Evolutionary conservation across 2,797 vertebrate species (phyloP).

Genomic region (Novumbra hubbsi): DNA sequence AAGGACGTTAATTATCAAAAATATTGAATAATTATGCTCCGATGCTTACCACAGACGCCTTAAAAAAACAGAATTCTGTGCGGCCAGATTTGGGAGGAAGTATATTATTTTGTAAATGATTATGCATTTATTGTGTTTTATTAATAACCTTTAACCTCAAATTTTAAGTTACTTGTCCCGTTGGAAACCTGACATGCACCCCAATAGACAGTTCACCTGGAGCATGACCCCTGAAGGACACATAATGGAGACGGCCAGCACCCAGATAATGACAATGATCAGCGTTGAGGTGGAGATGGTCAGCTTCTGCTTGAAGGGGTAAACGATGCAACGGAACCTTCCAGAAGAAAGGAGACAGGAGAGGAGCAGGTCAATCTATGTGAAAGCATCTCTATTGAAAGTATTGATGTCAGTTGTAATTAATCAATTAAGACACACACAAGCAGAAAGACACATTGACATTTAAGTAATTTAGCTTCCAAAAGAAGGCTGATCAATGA

Average conservation of each 20-base stretch:
- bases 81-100: no score
- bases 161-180: neutral
- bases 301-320: conserved; percentile 90
- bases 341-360: conserved; percentile 3
- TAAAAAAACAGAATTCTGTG: no score
- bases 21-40: no score
- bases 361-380: neutral
- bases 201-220: conserved; percentile 49
- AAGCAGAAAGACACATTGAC: no score
- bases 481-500: no score
- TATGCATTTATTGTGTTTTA: no score
- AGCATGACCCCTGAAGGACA: conserved; percentile 90
- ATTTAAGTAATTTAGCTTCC: no score
- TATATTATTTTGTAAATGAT: no score
- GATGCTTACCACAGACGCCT: no score
- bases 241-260: conserved; percentile 84
- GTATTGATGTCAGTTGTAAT: no score
- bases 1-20: neutral
- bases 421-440: no score
- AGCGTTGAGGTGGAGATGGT: conserved; percentile 74
- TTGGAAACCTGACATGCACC: neutral
- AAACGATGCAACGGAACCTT: conserved; percentile 88
- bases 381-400: neutral
- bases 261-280: conserved; percentile 83
- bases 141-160: neutral